Percentiles rank a stretch among this genome's conserved stretches.
Evolutionary conservation across 2,888 invertebrate species (phyloP).

Genomic region (Agonopterix subpropinquella): DNA sequence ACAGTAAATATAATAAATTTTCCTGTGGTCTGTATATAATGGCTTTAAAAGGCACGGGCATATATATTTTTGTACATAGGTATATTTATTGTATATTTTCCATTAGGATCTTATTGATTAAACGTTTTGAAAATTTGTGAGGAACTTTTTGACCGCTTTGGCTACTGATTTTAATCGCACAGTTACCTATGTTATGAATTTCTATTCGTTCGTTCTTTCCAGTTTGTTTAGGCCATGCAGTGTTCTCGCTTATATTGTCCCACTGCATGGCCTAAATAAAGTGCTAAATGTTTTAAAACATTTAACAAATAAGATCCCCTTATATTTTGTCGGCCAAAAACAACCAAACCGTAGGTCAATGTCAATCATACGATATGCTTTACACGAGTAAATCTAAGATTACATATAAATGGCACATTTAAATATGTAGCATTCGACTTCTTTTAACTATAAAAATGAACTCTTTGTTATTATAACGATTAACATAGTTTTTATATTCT

Average conservation of each 20-base stretch:
- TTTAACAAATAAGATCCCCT: background rate
- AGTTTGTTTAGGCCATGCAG: no score
- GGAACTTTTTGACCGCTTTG: no score
- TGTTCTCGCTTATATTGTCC: no score
- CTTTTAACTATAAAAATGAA: constrained; percentile 18
- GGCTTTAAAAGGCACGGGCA: constrained; percentile 8
- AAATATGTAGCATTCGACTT: constrained; percentile 32
- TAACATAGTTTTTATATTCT: constrained; percentile 38
- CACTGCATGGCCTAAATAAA: no score
- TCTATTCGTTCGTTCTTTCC: no score
- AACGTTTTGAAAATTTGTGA: no score
- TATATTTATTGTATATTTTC: constrained; percentile 1
- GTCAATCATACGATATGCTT: constrained; percentile 8
- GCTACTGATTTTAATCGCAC: no score
- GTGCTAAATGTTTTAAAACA: no score
- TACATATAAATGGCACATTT: constrained; percentile 37
- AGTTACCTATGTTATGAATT: no score
- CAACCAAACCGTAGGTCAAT: constrained; percentile 4
- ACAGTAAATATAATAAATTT: constrained; percentile 7
- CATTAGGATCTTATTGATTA: background rate
- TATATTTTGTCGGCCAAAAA: constrained; percentile 8
- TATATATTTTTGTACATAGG: constrained; percentile 4
- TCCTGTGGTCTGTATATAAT: constrained; percentile 4
- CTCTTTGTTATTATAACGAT: constrained; percentile 2
- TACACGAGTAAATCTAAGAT: constrained; percentile 14